Conservation (phyloP, 2,888 invertebrate genomes). For the Salticus scenicus region DNA sequence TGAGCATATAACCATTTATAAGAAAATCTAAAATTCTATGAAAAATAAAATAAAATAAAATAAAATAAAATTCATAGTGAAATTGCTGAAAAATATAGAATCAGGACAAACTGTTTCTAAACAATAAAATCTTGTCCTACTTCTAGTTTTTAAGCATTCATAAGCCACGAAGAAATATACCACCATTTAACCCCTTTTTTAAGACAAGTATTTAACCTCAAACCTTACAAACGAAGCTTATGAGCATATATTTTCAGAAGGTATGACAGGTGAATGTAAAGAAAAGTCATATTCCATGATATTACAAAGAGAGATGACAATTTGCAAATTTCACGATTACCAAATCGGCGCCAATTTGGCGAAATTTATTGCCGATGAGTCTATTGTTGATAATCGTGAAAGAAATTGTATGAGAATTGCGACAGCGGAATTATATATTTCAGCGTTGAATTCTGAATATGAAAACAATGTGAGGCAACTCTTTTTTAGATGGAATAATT, state of each 20-base stretch:
- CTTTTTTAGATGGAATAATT: background rate
- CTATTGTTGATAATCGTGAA: slow-evolving; percentile 54
- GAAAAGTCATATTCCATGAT: slow-evolving; percentile 7
- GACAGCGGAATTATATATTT: slow-evolving; percentile 34
- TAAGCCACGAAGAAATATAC: background rate
- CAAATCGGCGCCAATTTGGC: slow-evolving; percentile 68
- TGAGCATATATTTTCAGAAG: background rate
- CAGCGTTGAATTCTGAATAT: background rate
- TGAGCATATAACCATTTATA: no score
- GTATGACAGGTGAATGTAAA: slow-evolving; percentile 38
- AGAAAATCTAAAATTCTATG: no score
- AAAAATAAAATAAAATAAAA: no score
- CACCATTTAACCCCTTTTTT: slow-evolving; percentile 45
- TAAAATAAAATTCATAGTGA: background rate
- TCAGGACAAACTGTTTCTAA: background rate
- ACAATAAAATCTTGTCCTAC: background rate
- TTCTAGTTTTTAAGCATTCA: background rate
- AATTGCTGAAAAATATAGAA: background rate
- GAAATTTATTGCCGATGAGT: slow-evolving; percentile 42
- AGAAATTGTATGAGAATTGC: slow-evolving; percentile 24
- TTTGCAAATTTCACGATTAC: slow-evolving; percentile 48
- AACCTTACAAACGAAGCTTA: slow-evolving; percentile 31
- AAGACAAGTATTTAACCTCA: slow-evolving; percentile 52
- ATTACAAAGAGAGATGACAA: slow-evolving; percentile 4
- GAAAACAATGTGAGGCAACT: background rate